phyloP scores from a whole-genome alignment of 2,888 invertebrate genomes.

The Crocallis elinguaria region DNA sequence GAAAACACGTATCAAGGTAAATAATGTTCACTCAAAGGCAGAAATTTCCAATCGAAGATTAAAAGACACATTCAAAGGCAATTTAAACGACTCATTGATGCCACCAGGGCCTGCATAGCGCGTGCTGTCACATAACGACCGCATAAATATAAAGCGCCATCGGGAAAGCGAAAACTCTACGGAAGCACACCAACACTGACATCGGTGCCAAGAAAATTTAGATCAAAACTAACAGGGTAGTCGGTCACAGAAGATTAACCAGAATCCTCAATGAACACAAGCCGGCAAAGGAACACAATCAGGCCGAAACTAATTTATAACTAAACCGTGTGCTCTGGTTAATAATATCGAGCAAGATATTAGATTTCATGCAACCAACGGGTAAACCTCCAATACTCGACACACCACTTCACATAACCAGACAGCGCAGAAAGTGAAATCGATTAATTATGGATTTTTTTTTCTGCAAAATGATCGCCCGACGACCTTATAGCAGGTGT shows the following conservation, averaged over 20 bases:
- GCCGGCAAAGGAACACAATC: slow-evolving; percentile 48
- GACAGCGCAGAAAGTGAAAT: slow-evolving; percentile 72
- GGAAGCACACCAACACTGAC: slow-evolving; percentile 19
- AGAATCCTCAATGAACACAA: slow-evolving; percentile 40
- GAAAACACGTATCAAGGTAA: too few species aligned
- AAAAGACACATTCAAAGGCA: background rate
- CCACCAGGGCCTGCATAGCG: background rate
- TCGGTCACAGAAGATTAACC: slow-evolving; percentile 10
- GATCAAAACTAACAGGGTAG: slow-evolving; percentile 3
- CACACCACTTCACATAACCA: slow-evolving; percentile 10
- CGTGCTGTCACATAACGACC: slow-evolving; percentile 30
- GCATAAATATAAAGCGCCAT: slow-evolving; percentile 48
- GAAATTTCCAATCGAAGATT: too few species aligned
- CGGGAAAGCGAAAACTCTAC: slow-evolving; percentile 50
- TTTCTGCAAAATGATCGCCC: slow-evolving; percentile 30
- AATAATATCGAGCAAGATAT: slow-evolving; percentile 25
- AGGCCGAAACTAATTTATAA: slow-evolving; percentile 52
- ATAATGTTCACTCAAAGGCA: too few species aligned
- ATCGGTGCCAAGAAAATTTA: slow-evolving; percentile 16
- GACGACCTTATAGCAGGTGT: slow-evolving; percentile 43
- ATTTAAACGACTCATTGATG: slow-evolving; percentile 6
- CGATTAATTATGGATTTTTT: slow-evolving; percentile 34
- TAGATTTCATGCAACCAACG: slow-evolving; percentile 28
- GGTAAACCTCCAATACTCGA: slow-evolving; percentile 5
- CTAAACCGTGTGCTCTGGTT: slow-evolving; percentile 26